Evolutionary conservation across 2,888 invertebrate genomes (phyloP).

Genomic region (Tetramorium bicarinatum): DNA sequence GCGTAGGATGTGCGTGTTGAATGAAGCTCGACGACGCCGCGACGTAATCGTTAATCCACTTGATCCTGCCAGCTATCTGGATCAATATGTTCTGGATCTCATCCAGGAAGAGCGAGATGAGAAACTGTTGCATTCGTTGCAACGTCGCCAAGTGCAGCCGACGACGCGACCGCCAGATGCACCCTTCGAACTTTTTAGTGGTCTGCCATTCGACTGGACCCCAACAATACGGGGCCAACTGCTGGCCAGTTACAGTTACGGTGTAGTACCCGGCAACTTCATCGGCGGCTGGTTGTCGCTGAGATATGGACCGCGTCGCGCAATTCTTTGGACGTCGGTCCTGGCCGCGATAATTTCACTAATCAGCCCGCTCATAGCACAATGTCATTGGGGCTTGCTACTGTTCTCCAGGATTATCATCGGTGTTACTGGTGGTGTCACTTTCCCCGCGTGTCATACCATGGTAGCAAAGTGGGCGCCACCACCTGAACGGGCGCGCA

Average conservation of each 20-base stretch:
- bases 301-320: conserved; percentile 77
- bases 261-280: conserved; percentile 82
- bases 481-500: conserved; percentile 92
- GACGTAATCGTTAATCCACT: conserved; percentile 38
- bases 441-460: conserved; percentile 90
- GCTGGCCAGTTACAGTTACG: conserved; percentile 80
- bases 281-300: conserved; percentile 80
- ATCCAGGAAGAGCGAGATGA: conserved; percentile 6
- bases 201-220: conserved; percentile 77
- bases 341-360: conserved; percentile 75
- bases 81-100: conserved; percentile 56
- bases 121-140: not conserved
- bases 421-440: conserved; percentile 87
- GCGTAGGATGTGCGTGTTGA: too few species aligned
- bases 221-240: conserved; percentile 79
- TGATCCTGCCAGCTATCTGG: conserved; percentile 63
- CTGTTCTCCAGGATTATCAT: conserved; percentile 76
- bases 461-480: conserved; percentile 92
- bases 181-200: conserved; percentile 66
- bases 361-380: conserved; percentile 78
- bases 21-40: conserved; percentile 46
- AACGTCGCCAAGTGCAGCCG: not conserved
- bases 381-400: conserved; percentile 78
- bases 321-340: conserved; percentile 81
- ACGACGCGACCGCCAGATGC: not conserved